Evolutionary conservation across 2,113 vertebrate genomes (phyloP).

Genomic region (Cardinalis cardinalis): DNA sequence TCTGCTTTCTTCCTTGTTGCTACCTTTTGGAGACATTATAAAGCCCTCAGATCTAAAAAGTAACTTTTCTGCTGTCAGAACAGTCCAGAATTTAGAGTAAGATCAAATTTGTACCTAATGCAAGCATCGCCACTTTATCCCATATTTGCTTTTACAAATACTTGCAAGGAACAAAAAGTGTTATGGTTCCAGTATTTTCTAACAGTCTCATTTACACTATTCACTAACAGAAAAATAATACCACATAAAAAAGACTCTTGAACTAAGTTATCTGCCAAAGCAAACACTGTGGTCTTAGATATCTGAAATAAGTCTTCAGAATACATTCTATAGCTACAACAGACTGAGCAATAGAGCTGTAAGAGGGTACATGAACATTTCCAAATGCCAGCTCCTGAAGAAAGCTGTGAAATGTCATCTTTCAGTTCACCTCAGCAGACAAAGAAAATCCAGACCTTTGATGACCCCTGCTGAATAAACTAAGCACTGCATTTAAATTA

Average conservation of each 20-base stretch:
- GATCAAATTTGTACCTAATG: background rate
- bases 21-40: background rate
- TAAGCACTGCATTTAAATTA: constrained; percentile 77
- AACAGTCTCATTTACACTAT: background rate
- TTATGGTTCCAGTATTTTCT: background rate
- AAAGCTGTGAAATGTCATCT: background rate
- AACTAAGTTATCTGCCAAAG: background rate
- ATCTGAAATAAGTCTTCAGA: background rate
- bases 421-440: constrained; percentile 31
- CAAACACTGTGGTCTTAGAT: background rate
- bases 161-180: background rate
- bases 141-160: background rate
- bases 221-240: background rate
- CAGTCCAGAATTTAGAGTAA: background rate
- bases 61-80: background rate
- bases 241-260: background rate
- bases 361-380: background rate
- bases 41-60: background rate
- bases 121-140: background rate
- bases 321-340: background rate
- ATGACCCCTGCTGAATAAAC: constrained; percentile 86
- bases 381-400: background rate
- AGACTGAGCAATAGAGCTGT: background rate
- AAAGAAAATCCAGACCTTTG: constrained; percentile 82
- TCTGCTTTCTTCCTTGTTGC: background rate